Base-by-base conservation (phyloP, 2,797 vertebrate genomes). In the Sparus aurata region DNA sequence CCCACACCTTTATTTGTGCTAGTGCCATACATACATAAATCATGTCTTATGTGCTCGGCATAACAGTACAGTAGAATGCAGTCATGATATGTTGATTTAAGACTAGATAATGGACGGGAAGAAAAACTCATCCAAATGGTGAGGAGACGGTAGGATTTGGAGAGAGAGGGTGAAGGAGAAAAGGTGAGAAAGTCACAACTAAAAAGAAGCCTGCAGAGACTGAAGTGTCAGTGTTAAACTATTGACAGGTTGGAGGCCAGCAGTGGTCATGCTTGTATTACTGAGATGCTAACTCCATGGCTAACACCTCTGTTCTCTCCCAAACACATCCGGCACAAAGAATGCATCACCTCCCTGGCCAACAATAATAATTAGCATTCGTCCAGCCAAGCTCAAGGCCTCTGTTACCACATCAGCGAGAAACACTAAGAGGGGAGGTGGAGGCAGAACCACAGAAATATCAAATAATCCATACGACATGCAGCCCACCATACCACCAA, bases 271-370 rank as follows among this genome's bases (percentile, higher is more conserved):
- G 88, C 82, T 85, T 83, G 65, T 78, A 17, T 88, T 83, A 86
- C 50, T 2, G 50, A 68, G 66, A 87, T 75, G 79, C 80, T 85
- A 87, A 91, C 80, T 80, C 69, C 81, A 72, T 85, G 83, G 82
- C 87, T 87, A 80, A 69, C 89, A 89, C 90, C 91, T 91, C 87
- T 81, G 85, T 87, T 90, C 90, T 84, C 82, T 83, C 88, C 77
- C 82, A 87, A 89, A 90, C 89, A 92, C 89, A 71, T 76, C 76
- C 83, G 55, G 73, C 34, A 58, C 38, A 61, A 89, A 88, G 87
- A 89, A 91, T 86, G 89, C 85, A 77, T 87, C 91, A 86, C 87
- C 90, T 87, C 79, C 18, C 41, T 0, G 25, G 90, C 92, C 91
- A 93, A 93, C 52, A 79, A 80, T 75, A 85, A 85, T 73, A 87